Evolutionary conservation across 2,888 invertebrate genomes (phyloP).

Genomic region (Clostera curtula): DNA sequence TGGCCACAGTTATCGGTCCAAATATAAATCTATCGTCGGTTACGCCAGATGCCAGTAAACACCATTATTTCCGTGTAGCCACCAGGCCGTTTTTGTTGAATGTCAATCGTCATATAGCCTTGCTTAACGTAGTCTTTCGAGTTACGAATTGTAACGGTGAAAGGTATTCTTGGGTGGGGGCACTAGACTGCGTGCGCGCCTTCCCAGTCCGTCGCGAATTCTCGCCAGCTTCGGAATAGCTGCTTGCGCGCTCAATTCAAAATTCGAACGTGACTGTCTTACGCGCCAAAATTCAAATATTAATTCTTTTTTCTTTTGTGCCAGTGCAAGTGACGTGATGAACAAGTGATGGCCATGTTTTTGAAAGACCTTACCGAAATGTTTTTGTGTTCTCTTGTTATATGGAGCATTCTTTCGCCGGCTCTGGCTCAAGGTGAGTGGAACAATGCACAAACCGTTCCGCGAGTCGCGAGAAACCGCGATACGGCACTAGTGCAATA

Average conservation of each 20-base stretch:
- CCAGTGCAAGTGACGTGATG: constrained; percentile 42
- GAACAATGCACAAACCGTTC: constrained; percentile 43
- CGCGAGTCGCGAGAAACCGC: constrained; percentile 23
- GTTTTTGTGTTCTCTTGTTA: constrained; percentile 56
- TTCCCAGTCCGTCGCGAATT: constrained; percentile 39
- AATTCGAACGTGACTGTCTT: constrained; percentile 45
- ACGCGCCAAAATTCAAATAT: constrained; percentile 41
- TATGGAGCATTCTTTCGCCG: constrained; percentile 62
- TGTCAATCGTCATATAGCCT: constrained; percentile 70
- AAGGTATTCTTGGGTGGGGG: constrained; percentile 48
- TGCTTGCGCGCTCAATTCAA: constrained; percentile 14
- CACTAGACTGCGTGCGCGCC: constrained; percentile 24
- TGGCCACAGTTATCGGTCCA: constrained; percentile 12
- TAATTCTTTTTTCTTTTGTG: constrained; percentile 17
- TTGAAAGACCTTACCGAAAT: constrained; percentile 49
- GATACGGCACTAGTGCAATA: constrained; percentile 10
- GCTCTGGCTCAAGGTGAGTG: constrained; percentile 64
- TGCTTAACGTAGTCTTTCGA: constrained; percentile 62
- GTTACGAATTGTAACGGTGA: constrained; percentile 62
- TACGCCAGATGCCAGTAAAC: constrained; percentile 21
- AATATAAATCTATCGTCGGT: constrained; percentile 12
- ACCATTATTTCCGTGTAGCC: constrained; percentile 54
- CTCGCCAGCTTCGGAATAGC: constrained; percentile 16
- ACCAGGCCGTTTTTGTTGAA: constrained; percentile 60
- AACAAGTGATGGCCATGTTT: constrained; percentile 41